Evolutionary conservation across 1,140 invertebrate species (phyloP), one percentile per base, ranked within the genome.

Genomic region (Drosophila mauritiana): DNA sequence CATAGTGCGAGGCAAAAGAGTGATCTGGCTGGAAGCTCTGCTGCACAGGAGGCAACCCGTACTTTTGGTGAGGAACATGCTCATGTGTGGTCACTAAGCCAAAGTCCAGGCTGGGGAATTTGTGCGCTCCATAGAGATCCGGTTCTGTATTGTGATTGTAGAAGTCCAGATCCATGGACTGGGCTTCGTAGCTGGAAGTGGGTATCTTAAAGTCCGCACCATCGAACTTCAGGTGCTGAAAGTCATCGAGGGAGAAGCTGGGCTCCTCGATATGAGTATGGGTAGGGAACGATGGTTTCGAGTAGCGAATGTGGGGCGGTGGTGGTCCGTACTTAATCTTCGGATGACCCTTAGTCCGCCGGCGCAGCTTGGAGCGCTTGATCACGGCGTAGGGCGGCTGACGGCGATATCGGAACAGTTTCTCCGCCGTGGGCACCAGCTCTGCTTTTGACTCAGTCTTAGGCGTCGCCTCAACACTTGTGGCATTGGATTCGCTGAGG

Each of bases 101-200:
- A 12, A 78, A 84, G 5, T 89, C 80, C 11, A 85, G 36, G n/a
- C 70, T 73, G 7, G 80, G 70, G 46, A 84, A 81, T 49, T 90
- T 85, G 55, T 84, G 76, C 0, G 84, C 80, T 7, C 84, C 85
- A 43, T 89, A 89, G 0, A 78, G 48, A 40, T 78, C 70, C 5
- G 59, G 63, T n/a, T 86, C 70, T 2, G 51, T 1, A 10, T 63
- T 61, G 2, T 91, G 82, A 25, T 75, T 75, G 34, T 91, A 91
- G 10, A 91, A 84, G 64, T 91, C 81, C 8, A 91, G 61, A 55
- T 91, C 86, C 90, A 91, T 91, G 10, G 86, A 73, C 64, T 91
- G 86, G 0, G 78, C 78, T 42, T 91, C 90, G 52, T 91, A 91
- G 37, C 84, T 85, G 8, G 81, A 75, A 7, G 89, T 57, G 8